Evolutionary conservation across 1,140 invertebrate species (phyloP).

Genomic region (Oscheius sp.): DNA sequence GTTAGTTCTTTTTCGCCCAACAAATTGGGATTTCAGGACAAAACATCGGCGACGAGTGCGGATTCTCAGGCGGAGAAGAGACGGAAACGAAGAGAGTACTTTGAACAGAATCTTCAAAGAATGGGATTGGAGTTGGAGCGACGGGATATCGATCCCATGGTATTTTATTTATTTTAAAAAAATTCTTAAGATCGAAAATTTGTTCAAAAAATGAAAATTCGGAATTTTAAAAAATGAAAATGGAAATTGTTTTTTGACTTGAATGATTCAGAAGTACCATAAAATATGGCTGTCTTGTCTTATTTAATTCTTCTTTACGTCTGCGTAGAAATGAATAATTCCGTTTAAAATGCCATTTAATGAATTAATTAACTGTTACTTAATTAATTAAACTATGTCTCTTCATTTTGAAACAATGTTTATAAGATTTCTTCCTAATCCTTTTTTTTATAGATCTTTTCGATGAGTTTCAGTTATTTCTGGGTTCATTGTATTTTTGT

Average conservation of each 20-base stretch:
- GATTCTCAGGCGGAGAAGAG: neutral
- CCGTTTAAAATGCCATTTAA: too few relatives aligned
- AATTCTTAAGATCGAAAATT: neutral
- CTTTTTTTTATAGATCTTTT: too few relatives aligned
- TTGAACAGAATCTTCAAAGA: slow-evolving; percentile 48
- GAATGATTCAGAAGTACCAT: neutral
- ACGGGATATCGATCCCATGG: slow-evolving; percentile 21
- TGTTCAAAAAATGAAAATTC: neutral
- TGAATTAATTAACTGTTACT: too few relatives aligned
- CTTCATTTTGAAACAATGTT: too few relatives aligned
- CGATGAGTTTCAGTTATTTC: too few relatives aligned
- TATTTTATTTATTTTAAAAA: slow-evolving; percentile 31
- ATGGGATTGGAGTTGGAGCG: slow-evolving; percentile 51
- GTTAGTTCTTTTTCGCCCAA: slow-evolving; percentile 3
- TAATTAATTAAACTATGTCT: too few relatives aligned
- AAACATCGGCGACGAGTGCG: neutral
- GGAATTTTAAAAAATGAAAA: neutral
- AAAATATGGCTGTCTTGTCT: neutral
- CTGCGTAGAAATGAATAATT: too few relatives aligned
- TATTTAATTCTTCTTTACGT: too few relatives aligned
- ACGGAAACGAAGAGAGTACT: slow-evolving; percentile 41
- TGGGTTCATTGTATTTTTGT: too few relatives aligned
- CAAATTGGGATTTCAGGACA: neutral
- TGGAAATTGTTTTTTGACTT: neutral
- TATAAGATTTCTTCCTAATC: too few relatives aligned